Base-by-base conservation (phyloP, 2,888 invertebrate genomes). In the Mesorhabditis belari region DNA sequence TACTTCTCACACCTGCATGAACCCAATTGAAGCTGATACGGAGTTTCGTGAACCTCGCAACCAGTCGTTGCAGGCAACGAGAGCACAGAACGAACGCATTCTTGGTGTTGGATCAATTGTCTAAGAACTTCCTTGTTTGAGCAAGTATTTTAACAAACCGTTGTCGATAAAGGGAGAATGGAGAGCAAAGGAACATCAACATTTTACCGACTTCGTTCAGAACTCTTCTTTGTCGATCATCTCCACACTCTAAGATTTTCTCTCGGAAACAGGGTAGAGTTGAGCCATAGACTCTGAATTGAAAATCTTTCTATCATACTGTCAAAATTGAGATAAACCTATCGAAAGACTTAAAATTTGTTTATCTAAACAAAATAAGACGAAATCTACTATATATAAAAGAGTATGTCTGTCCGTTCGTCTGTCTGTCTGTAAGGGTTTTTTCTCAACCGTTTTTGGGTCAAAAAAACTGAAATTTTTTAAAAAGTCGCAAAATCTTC, bases 261-360 rank as follows among this genome's bases (percentile, higher is more conserved):
- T 74, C 75, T 19, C 76, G 73, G 55, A 80, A 80, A 61, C 80
- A 80, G 19, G 80, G 80, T 57, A 80, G 60, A 21, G 70, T 74
- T 2, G 71, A 68, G 1, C 69, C 67, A 61, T 80, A 80, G 1
- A 74, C 76, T 57, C 78, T 79, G 55, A 49, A 63, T 60, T 29
- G 2, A 23, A 1, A n/a, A 35, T n/a, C n/a, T n/a, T n/a, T n/a
- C n/a, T n/a, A n/a, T n/a, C n/a, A n/a, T n/a, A n/a, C n/a, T n/a
- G n/a, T n/a, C n/a, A n/a, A n/a, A n/a, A n/a, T n/a, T n/a, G n/a
- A n/a, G n/a, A n/a, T n/a, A n/a, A n/a, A n/a, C n/a, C 25, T 55
- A 21, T 9, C 52, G 52, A 23, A 54, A 54, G 26, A 54, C 12
- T 12, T 12, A 23, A 12, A 1, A 25, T 17, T 25, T 54, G 12